phyloP scores from a whole-genome alignment of 2,113 vertebrate species.

The Cygnus buccinator region DNA sequence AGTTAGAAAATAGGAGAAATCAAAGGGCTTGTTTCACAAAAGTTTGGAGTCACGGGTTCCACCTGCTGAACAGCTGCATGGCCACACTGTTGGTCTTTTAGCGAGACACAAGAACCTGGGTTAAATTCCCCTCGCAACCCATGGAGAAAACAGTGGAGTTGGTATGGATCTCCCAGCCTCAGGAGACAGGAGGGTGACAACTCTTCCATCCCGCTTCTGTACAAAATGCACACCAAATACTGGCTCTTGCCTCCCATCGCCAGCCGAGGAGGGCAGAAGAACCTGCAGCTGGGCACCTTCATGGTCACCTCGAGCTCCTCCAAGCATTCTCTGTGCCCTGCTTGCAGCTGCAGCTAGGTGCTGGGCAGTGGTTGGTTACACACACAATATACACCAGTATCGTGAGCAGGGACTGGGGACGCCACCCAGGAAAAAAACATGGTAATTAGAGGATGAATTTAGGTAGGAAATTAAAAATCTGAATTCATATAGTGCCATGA shows the following conservation, averaged over 20 bases:
- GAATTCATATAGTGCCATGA: neutral
- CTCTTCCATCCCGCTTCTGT: neutral
- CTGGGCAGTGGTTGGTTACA: neutral
- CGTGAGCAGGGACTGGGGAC: neutral
- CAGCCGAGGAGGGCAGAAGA: neutral
- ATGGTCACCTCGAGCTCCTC: neutral
- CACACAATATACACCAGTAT: neutral
- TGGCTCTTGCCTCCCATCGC: neutral
- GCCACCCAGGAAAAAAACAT: neutral
- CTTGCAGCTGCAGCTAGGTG: neutral
- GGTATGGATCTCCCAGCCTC: neutral
- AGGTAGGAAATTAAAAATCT: neutral
- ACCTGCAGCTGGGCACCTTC: neutral
- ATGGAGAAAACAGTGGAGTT: neutral
- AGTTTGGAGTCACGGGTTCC: neutral
- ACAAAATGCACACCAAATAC: neutral
- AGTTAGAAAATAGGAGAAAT: neutral
- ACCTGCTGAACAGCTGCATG: neutral
- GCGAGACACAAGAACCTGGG: fast-evolving
- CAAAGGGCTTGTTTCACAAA: neutral
- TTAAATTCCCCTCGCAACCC: neutral
- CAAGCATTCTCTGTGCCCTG: neutral
- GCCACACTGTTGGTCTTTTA: neutral
- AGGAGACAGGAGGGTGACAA: neutral
- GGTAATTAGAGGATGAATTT: neutral